A percentile compares a stretch with the other conserved stretches of the same genome.
Conservation (phyloP, 2,113 vertebrate genomes). For the Lagopus leucura region DNA sequence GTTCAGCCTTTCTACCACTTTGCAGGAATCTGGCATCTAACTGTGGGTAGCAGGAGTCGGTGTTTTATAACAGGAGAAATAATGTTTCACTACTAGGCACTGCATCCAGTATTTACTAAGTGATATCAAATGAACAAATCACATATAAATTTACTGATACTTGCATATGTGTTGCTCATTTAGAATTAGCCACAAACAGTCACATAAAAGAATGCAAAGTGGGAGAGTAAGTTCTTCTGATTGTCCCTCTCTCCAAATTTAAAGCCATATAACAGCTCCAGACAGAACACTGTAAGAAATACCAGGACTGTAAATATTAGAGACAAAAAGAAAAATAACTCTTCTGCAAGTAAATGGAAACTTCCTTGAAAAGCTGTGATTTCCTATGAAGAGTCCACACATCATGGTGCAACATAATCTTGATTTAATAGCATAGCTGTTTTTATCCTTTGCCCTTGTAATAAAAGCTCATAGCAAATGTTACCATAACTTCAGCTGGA, state of each 20-base stretch:
- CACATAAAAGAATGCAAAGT: not conserved
- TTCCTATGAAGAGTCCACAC: not conserved
- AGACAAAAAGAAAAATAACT: conserved; percentile 13
- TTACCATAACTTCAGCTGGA: not conserved
- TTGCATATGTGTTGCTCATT: not conserved
- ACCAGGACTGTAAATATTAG: conserved; percentile 3
- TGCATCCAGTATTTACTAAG: not conserved
- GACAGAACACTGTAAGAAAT: not conserved
- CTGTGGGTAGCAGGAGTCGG: not conserved
- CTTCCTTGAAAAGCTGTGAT: not conserved
- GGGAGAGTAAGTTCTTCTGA: not conserved
- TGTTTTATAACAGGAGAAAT: not conserved
- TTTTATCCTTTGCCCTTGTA: not conserved
- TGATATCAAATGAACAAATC: not conserved
- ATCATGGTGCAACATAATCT: not conserved
- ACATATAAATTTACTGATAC: not conserved
- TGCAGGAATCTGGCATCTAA: not conserved
- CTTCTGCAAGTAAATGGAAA: not conserved
- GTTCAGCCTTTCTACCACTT: not conserved
- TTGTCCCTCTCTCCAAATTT: not conserved
- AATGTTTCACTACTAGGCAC: not conserved
- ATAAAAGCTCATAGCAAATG: not conserved
- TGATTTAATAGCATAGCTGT: not conserved
- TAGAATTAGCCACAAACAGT: not conserved
- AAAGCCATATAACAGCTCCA: not conserved